A percentile compares a stretch with the other conserved stretches of the same genome.
Evolutionary conservation across 2,113 vertebrate genomes (phyloP).

Genomic region (Apeltes quadracus): DNA sequence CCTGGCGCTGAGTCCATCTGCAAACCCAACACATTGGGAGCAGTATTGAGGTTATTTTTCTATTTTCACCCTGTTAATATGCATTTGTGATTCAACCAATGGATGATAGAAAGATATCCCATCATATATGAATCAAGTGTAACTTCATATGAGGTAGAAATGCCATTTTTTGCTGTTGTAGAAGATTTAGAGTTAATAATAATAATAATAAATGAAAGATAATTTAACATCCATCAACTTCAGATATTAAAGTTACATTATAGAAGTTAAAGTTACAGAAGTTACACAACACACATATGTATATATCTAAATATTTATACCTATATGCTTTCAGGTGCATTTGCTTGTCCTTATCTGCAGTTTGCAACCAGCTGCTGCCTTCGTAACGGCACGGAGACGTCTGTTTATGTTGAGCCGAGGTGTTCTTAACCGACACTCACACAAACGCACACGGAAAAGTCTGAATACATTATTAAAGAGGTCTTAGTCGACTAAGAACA

Average conservation of each 20-base stretch:
- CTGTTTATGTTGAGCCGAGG: neutral
- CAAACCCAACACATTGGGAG: conserved; percentile 36
- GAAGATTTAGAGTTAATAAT: neutral
- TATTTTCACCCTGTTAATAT: conserved; percentile 9
- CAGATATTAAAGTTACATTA: neutral
- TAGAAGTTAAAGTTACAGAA: neutral
- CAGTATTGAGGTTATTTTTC: conserved; percentile 32
- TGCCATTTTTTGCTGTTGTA: neutral
- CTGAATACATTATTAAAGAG: neutral
- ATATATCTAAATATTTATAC: too few species aligned
- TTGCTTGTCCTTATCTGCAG: neutral
- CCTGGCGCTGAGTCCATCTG: conserved; percentile 37
- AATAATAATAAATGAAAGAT: neutral
- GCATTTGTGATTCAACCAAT: conserved; percentile 11
- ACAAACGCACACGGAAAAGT: too few species aligned
- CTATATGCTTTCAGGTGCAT: too few species aligned
- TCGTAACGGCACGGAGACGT: neutral
- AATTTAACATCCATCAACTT: neutral
- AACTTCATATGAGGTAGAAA: neutral
- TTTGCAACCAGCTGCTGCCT: neutral
- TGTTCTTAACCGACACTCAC: too few species aligned
- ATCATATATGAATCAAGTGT: neutral
- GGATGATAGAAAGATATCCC: neutral
- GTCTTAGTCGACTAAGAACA: neutral
- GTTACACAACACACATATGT: too few species aligned